These are phyloP conservation scores for Mythimna ferrago DNA, from an alignment of 2,888 invertebrate species.

Conservation along the genomic window DNA sequence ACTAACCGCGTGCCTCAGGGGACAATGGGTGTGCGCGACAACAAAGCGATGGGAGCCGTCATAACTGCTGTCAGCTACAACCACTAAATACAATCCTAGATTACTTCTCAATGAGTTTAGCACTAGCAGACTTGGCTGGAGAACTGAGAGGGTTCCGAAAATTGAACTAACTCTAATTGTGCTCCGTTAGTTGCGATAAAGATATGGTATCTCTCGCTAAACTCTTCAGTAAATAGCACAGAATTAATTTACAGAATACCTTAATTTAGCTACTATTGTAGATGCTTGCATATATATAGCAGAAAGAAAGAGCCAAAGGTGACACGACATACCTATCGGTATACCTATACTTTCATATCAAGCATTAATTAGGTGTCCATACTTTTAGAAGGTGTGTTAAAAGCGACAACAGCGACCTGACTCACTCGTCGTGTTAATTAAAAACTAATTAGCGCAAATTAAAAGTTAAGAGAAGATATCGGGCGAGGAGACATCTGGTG, in stretches of 20 bases:
- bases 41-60: slow-evolving; percentile 79
- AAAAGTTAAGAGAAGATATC: slow-evolving; percentile 53
- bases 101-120: slow-evolving; percentile 73
- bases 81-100: slow-evolving; percentile 77
- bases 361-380: neutral
- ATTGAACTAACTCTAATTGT: slow-evolving; percentile 40
- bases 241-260: slow-evolving; percentile 13
- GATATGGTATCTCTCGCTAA: slow-evolving; percentile 6
- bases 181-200: slow-evolving; percentile 7
- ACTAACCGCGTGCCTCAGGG: slow-evolving; percentile 78
- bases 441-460: slow-evolving; percentile 56
- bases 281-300: slow-evolving; percentile 14
- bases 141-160: slow-evolving; percentile 19
- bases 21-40: slow-evolving; percentile 79
- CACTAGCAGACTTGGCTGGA: slow-evolving; percentile 44
- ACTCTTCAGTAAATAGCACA: slow-evolving; percentile 4
- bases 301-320: slow-evolving; percentile 1
- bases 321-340: neutral
- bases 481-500: slow-evolving; percentile 71
- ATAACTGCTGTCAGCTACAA: slow-evolving; percentile 81
- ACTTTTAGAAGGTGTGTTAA: neutral
- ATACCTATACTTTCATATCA: neutral
- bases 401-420: slow-evolving; percentile 12
- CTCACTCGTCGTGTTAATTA: slow-evolving; percentile 47
- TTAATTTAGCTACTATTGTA: slow-evolving; percentile 11